Percentiles rank a stretch among this genome's conserved stretches.
phyloP scores from a whole-genome alignment of 1,140 invertebrate genomes.

The Nilaparvata lugens region DNA sequence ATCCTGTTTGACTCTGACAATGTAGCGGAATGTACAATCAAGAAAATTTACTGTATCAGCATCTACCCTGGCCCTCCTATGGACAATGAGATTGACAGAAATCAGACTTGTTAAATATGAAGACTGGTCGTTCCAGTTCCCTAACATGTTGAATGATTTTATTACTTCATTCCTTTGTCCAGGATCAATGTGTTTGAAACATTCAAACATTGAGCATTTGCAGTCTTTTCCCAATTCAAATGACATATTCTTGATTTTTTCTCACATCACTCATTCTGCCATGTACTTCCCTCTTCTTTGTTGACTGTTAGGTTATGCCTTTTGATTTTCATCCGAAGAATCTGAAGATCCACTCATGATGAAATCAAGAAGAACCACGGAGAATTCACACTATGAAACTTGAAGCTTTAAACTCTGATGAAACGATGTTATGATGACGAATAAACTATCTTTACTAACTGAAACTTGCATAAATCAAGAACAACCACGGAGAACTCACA shows the following conservation, averaged over 20 bases:
- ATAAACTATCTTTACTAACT: too few species aligned
- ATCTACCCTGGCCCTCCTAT: not conserved
- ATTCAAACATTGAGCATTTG: conserved; percentile 4
- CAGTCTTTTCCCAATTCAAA: not conserved
- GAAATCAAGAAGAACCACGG: too few species aligned
- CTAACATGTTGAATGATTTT: not conserved
- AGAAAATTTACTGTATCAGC: not conserved
- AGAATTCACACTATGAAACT: too few species aligned
- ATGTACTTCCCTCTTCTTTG: not conserved
- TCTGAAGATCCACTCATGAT: not conserved
- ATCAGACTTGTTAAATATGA: conserved; percentile 1
- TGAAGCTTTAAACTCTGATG: too few species aligned
- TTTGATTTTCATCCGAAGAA: not conserved
- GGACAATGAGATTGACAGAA: not conserved
- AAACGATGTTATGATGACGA: too few species aligned
- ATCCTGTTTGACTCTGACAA: not conserved
- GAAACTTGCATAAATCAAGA: too few species aligned
- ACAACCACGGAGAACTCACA: too few species aligned
- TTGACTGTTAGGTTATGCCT: not conserved
- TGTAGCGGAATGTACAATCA: not conserved
- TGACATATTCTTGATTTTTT: not conserved
- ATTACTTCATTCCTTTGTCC: not conserved
- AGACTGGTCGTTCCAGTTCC: not conserved
- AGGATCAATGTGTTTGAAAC: not conserved
- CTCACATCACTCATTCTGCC: not conserved